Evolutionary conservation across 2,797 vertebrate species (phyloP).

Genomic region (Heliangelus exortis): DNA sequence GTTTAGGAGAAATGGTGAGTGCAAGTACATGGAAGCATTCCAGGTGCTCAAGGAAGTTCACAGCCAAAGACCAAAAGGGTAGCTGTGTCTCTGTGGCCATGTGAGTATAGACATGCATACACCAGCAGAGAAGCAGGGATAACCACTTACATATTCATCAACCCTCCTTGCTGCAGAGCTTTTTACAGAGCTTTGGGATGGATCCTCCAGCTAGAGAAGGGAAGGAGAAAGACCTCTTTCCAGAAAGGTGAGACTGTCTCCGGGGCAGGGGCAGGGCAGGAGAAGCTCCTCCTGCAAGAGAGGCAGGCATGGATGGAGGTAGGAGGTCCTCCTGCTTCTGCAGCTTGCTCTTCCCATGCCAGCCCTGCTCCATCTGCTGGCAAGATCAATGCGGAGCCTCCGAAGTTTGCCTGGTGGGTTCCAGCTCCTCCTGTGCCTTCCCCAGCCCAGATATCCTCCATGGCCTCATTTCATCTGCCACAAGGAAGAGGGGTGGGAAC

Average conservation of each 20-base stretch:
- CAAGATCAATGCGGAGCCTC: not conserved
- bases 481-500: not conserved
- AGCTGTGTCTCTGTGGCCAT: not conserved
- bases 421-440: not conserved
- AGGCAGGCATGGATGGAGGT: not conserved
- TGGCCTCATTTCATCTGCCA: not conserved
- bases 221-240: not conserved
- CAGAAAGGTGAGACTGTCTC: not conserved
- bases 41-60: not conserved
- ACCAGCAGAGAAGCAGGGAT: not conserved
- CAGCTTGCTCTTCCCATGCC: not conserved
- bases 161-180: not conserved
- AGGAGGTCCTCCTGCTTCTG: not conserved
- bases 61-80: not conserved
- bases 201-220: not conserved
- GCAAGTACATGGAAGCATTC: not conserved
- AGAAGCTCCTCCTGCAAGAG: not conserved
- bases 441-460: not conserved
- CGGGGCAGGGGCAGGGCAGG: not conserved
- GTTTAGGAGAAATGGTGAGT: not conserved
- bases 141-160: not conserved
- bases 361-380: conserved; percentile 60
- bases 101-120: not conserved
- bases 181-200: not conserved
- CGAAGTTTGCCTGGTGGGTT: accelerated